Base-by-base conservation (phyloP, 2,888 invertebrate genomes). In the Megastigmus dorsalis region DNA sequence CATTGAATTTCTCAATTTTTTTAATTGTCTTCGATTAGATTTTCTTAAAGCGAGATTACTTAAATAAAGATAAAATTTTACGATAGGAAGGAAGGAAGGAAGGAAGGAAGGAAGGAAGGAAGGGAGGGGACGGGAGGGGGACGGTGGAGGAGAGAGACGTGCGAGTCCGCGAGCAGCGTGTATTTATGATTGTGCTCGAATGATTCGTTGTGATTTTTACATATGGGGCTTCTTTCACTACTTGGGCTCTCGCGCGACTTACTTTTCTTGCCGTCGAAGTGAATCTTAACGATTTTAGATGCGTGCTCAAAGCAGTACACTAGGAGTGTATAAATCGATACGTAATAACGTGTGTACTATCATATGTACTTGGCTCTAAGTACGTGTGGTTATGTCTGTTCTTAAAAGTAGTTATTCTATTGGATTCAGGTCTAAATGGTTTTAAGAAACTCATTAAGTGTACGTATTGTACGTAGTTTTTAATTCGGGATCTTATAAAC, bases 221-320 rank as follows among this genome's bases (percentile, higher is more conserved):
- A 23, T n/a, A n/a, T n/a, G 50, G 5, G 15, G 15, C 33, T 52
- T 15, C n/a, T 60, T 38, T 26, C 15, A 10, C 28, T 66, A 52
- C 50, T 72, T 73, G 45, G 60, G 66, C 74, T 75, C 60, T 70
- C 48, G 60, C 38, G 60, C 38, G 30, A 60, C n/a, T 59, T 59
- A 18, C 1, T n/a, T 18, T 41, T 62, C 62, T 67, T 71, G 66
- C 66, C 60, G 38, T 33, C 52, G 15, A 59, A 45, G 15, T n/a
- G 10, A 7, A 54, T n/a, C 30, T 45, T 33, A 26, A 15, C 33
- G n/a, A 7, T 57, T 57, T 45, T 30, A 18, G 23, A 55, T 28
- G 26, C 45, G n/a, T 4, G 38, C 15, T 38, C 26, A 65, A n/a
- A n/a, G n/a, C n/a, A n/a, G n/a, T n/a, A n/a, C n/a, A n/a, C n/a